phyloP scores from a whole-genome alignment of 2,113 vertebrate genomes.

The Acrocephalus kingi region DNA sequence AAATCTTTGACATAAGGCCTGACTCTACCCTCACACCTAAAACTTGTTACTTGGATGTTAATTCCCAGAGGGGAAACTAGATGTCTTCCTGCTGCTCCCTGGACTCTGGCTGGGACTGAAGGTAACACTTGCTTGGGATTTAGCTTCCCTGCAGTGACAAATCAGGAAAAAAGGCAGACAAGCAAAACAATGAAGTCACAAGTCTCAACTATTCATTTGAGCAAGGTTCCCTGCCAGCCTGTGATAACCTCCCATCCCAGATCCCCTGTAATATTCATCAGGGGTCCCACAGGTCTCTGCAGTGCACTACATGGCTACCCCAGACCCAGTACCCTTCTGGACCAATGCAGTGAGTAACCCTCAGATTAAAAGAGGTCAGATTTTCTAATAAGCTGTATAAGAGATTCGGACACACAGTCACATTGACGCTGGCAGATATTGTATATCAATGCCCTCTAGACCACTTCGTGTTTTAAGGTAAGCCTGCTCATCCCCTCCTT shows the following conservation, averaged over 20 bases:
- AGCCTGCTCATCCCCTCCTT: neutral
- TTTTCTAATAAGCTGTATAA: neutral
- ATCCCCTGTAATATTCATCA: neutral
- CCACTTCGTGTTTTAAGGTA: neutral
- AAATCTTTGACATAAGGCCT: neutral
- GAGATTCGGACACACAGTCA: neutral
- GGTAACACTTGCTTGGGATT: neutral
- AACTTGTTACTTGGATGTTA: neutral
- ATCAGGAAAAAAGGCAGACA: neutral
- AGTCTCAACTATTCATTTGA: neutral
- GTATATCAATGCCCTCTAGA: neutral
- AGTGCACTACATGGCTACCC: neutral
- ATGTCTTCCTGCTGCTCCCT: neutral
- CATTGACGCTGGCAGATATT: neutral
- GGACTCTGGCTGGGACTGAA: neutral
- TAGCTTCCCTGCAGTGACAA: neutral
- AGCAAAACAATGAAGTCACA: neutral
- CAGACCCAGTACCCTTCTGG: accelerated
- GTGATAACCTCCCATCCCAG: neutral
- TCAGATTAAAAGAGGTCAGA: neutral
- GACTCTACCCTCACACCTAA: neutral
- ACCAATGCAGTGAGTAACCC: neutral
- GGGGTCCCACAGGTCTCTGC: neutral
- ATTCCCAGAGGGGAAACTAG: neutral
- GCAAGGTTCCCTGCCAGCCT: neutral